phyloP scores from a whole-genome alignment of 2,888 invertebrate species.

The Eupithecia tripunctaria region DNA sequence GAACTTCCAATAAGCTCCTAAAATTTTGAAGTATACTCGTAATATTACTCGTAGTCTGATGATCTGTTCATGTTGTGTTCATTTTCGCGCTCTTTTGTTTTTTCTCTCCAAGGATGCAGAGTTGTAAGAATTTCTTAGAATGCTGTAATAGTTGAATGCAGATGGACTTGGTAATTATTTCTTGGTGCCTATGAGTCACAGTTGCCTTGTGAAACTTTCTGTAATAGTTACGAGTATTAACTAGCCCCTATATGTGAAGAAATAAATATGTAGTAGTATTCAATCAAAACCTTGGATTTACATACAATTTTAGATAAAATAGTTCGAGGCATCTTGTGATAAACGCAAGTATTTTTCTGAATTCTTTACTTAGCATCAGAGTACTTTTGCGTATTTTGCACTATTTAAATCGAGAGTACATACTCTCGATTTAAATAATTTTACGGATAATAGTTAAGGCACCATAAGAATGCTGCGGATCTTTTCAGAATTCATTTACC shows the following conservation, averaged over 20 bases:
- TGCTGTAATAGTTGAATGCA: not conserved
- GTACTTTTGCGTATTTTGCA: too few species aligned
- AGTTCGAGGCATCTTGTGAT: not conserved
- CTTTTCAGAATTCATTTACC: too few species aligned
- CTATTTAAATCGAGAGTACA: too few species aligned
- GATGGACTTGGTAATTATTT: constrained; percentile 6
- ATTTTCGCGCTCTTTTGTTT: not conserved
- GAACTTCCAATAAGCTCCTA: not conserved
- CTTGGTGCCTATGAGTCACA: constrained; percentile 12
- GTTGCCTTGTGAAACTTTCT: not conserved
- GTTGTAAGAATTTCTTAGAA: constrained; percentile 1
- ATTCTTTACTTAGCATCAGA: too few species aligned
- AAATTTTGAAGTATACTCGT: not conserved
- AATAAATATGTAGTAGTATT: not conserved
- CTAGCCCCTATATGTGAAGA: not conserved
- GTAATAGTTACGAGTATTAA: not conserved
- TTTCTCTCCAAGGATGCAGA: not conserved
- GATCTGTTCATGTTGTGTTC: not conserved
- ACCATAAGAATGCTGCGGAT: not conserved
- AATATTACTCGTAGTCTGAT: too few species aligned
- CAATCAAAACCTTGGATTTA: not conserved
- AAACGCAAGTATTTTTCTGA: not conserved
- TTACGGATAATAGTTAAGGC: not conserved
- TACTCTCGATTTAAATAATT: not conserved
- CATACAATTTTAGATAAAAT: not conserved